Percentiles rank a stretch among this genome's conserved stretches.
Evolutionary conservation across 1,140 invertebrate species (phyloP).

Genomic region (Akabosia matsudoensis): DNA sequence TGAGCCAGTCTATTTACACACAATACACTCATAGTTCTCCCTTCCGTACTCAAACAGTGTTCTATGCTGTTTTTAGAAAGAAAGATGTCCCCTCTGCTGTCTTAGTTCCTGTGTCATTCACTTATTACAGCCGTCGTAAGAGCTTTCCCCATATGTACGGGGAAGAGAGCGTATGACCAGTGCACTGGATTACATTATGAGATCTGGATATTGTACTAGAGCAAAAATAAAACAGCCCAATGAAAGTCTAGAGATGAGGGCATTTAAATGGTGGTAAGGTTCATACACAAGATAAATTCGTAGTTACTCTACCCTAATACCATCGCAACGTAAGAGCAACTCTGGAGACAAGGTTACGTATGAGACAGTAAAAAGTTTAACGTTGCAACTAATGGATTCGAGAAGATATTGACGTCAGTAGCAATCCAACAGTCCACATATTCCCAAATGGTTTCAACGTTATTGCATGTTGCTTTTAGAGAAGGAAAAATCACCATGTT

Average conservation of each 20-base stretch:
- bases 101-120: not conserved
- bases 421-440: not conserved
- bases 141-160: no score
- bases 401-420: conserved; percentile 20
- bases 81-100: no score
- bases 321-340: not conserved
- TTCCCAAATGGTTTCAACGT: conserved; percentile 5
- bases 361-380: not conserved
- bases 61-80: no score
- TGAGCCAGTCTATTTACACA: not conserved
- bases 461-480: not conserved
- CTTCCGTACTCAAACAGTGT: no score
- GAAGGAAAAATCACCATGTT: not conserved
- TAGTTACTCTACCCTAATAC: no score
- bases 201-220: not conserved
- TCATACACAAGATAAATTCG: no score
- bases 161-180: not conserved
- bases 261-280: no score
- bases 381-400: not conserved
- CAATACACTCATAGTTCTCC: not conserved
- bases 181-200: not conserved
- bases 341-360: not conserved
- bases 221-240: no score
- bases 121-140: no score
- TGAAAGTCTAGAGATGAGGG: no score